Base-by-base conservation (phyloP, 2,888 invertebrate species). In the Erebia epiphron region DNA sequence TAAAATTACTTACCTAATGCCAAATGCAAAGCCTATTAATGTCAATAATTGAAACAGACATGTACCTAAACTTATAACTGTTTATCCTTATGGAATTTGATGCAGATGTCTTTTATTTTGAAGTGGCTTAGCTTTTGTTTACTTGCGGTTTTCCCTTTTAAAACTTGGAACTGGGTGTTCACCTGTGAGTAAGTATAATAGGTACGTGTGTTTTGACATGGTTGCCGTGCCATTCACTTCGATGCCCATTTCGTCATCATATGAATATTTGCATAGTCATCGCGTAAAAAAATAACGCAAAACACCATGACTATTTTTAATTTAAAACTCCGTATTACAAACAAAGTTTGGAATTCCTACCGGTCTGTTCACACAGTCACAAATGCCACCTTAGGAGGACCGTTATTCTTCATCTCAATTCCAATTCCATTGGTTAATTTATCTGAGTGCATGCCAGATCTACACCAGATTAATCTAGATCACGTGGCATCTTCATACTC, bases 101-200 rank as follows among this genome's bases (percentile, higher is more conserved):
- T 13, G 11, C 13, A 46, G 46, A 13, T 46, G 13, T 46, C 46
- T 46, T 13, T 46, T 3, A 16, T 54, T 10, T 10, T 18, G 2
- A 54, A 18, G 21, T 49, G n/a, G 5, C 26, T 35, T 13, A 18
- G 10, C 26, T 52, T 52, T 43, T 54, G n/a, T 35, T 1, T 3
- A 35, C 4, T 56, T 62, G 67, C 41, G 70, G 67, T 70, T 70
- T 70, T 67, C 62, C 67, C 43, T 43, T 60, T 13, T 14, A 2
- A 16, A 43, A 56, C 41, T 54, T 43, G 43, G 49, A 56, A 54
- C 5, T 54, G 65, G 65, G 43, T 54, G 43, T 65, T 65, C n/a
- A 56, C 54, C 16, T 16, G 65, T 52, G 2, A 41, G 2, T 26
- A 16, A 56, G 21, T 41, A n/a, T n/a, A n/a, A n/a, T 41, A 5